Percentiles rank a stretch among this genome's conserved stretches.
Evolutionary conservation across 2,797 vertebrate genomes (phyloP).

Genomic region (Nannoperca obscura): DNA sequence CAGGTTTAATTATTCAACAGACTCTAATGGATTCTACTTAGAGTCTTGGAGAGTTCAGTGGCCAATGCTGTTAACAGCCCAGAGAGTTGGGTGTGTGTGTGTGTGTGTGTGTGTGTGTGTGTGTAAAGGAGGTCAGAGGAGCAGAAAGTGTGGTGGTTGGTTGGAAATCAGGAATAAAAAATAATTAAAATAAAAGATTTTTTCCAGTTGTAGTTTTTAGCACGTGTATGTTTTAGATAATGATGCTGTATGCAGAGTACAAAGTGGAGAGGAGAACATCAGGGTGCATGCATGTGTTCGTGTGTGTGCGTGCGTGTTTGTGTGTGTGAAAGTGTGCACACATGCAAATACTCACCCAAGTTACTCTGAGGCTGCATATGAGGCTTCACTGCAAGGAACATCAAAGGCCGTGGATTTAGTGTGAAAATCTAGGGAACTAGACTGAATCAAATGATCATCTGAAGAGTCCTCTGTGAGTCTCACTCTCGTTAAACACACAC

Average conservation of each 20-base stretch:
- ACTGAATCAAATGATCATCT: constrained; percentile 73
- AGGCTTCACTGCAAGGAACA: constrained; percentile 40
- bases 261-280: constrained; percentile 4
- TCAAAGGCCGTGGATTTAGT: constrained; percentile 65
- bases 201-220: neutral
- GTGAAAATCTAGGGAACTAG: constrained; percentile 66
- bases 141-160: neutral
- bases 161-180: constrained; percentile 4
- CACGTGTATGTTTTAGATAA: constrained; percentile 1
- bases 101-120: constrained; percentile 7
- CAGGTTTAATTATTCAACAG: constrained; percentile 76
- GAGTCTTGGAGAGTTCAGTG: constrained; percentile 73
- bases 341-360: constrained; percentile 25
- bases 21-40: constrained; percentile 75
- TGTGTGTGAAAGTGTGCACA: neutral
- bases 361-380: constrained; percentile 21
- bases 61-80: constrained; percentile 56
- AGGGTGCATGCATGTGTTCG: neutral
- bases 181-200: neutral
- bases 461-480: constrained; percentile 59
- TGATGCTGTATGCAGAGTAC: neutral
- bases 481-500: constrained; percentile 51
- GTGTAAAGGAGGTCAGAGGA: constrained; percentile 53
- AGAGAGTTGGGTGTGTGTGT: constrained; percentile 23
- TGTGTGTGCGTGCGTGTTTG: neutral